phyloP scores from a whole-genome alignment of 2,888 invertebrate species.

The Chymomyza fuscimana region DNA sequence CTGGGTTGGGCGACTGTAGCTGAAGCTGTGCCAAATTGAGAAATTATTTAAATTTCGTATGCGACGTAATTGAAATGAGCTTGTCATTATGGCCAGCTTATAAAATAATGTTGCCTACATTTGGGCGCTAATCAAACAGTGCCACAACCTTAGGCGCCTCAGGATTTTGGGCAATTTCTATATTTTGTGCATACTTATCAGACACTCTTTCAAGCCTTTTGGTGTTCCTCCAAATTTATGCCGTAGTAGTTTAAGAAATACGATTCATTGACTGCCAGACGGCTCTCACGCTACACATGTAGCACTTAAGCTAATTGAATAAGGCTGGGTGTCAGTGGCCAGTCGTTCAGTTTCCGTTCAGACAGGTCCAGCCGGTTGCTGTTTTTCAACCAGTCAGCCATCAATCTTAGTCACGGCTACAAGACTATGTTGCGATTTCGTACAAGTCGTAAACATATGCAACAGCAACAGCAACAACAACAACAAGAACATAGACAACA shows the following conservation, averaged over 20 bases:
- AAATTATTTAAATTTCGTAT: constrained; percentile 61
- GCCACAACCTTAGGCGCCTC: not conserved
- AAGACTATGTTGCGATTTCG: constrained; percentile 24
- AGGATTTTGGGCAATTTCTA: not conserved
- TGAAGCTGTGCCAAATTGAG: constrained; percentile 54
- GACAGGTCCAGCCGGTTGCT: not conserved
- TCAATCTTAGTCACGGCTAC: constrained; percentile 49
- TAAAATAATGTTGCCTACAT: constrained; percentile 10
- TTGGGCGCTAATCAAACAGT: not conserved
- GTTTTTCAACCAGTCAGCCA: constrained; percentile 13
- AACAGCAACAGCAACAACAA: constrained; percentile 5
- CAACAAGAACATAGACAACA: constrained; percentile 23
- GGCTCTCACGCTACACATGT: not conserved
- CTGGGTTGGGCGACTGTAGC: constrained; percentile 10
- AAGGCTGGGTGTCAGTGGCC: not conserved
- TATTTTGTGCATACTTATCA: not conserved
- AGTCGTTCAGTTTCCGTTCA: not conserved
- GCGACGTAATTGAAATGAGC: constrained; percentile 34
- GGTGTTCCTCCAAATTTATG: not conserved
- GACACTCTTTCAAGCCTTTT: not conserved
- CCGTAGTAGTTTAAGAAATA: not conserved
- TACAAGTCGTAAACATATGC: not conserved
- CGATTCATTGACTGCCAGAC: not conserved
- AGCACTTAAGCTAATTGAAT: constrained; percentile 44
- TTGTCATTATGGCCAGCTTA: not conserved